phyloP scores from a whole-genome alignment of 2,113 vertebrate species.

The Microcebus ravelobensis region DNA sequence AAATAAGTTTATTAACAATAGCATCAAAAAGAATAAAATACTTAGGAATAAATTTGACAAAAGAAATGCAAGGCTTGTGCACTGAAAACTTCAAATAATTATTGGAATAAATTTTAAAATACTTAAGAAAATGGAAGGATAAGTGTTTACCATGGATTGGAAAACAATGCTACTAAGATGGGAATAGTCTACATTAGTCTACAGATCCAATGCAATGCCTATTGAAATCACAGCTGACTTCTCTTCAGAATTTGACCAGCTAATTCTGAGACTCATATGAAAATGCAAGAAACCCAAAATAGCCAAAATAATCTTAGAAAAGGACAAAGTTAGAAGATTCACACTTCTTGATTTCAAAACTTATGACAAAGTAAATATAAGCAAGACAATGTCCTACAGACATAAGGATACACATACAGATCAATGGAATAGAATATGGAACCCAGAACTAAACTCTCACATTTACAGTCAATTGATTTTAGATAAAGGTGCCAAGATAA shows the following conservation, averaged over 20 bases:
- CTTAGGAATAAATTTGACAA: not conserved
- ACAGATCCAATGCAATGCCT: not conserved
- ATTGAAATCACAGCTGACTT: not conserved
- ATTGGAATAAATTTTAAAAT: not conserved
- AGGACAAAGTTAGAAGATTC: not conserved
- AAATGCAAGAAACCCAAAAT: not conserved
- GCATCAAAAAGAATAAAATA: not conserved
- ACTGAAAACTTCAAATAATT: not conserved
- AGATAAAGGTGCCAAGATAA: not conserved
- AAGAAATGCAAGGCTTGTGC: not conserved
- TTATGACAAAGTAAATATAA: not conserved
- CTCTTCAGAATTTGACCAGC: not conserved
- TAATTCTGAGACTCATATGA: not conserved
- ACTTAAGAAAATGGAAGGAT: not conserved
- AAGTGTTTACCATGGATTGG: not conserved
- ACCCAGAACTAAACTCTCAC: not conserved
- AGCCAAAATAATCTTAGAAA: not conserved
- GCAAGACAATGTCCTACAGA: not conserved
- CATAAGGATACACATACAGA: not conserved
- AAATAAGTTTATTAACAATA: not conserved
- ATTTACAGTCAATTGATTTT: not conserved
- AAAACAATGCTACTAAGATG: not conserved
- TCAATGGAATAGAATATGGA: not conserved
- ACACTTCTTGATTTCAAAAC: not conserved
- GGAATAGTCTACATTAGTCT: not conserved